Percentiles rank a stretch among this genome's conserved stretches.
Evolutionary conservation across 2,888 invertebrate genomes (phyloP).

Genomic region (Cataglyphis livida): DNA sequence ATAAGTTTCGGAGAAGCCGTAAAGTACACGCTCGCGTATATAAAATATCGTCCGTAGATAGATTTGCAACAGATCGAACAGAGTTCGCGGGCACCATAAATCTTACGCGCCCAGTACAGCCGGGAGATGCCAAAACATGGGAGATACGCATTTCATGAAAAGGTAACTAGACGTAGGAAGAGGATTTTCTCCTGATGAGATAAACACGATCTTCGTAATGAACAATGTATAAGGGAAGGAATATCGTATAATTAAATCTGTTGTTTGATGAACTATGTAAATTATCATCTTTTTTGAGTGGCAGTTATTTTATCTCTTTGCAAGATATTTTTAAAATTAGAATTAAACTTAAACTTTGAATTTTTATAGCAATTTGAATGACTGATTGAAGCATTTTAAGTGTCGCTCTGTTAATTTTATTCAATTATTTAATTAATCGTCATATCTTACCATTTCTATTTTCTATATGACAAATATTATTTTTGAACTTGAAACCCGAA

Average conservation of each 20-base stretch:
- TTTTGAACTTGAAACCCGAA: background rate
- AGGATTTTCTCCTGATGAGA: background rate
- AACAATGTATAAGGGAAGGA: background rate
- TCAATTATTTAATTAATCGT: background rate
- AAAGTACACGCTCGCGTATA: constrained; percentile 66
- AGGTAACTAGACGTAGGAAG: background rate
- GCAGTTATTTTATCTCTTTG: background rate
- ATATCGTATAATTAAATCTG: background rate
- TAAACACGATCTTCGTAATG: constrained; percentile 3
- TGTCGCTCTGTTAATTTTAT: background rate
- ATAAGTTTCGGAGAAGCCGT: constrained; percentile 68
- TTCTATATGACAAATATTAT: background rate
- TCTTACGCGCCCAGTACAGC: constrained; percentile 60
- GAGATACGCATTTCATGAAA: constrained; percentile 35
- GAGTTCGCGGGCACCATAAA: constrained; percentile 70
- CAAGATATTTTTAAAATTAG: background rate
- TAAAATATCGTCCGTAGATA: constrained; percentile 71
- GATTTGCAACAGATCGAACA: constrained; percentile 72
- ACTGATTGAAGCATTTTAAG: background rate
- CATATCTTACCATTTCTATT: background rate
- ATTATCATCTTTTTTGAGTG: background rate
- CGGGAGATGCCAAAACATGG: constrained; percentile 47
- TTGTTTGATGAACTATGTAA: background rate
- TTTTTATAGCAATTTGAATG: background rate
- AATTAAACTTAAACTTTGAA: background rate